Evolutionary conservation across 2,113 vertebrate genomes (phyloP), one percentile per base, ranked within the genome.

Genomic region (Eonycteris spelaea): DNA sequence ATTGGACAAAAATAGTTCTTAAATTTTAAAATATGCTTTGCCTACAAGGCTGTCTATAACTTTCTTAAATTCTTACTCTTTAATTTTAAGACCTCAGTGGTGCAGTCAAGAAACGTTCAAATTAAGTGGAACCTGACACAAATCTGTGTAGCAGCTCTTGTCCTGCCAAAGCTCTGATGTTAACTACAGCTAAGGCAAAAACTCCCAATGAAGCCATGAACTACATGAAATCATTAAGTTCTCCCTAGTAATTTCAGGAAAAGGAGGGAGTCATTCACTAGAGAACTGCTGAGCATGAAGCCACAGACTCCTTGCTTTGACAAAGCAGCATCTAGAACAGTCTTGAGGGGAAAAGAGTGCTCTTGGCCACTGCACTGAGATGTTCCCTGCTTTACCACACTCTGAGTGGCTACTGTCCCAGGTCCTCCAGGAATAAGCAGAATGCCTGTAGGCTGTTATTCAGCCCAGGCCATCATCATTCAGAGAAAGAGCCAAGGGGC

Each of bases 221-320:
- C 48, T 43, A 43, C 90, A 70, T 5, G 30, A 77, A 80, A 80
- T 63, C 35, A 75, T 9, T 40, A 40, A 68, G 26, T 15, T 73
- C 63, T 84, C 40, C 71, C 67, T 65, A 14, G 14, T 33, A 82
- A 28, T 35, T 40, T 24, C 26, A 75, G 38, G 70, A 22, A 45
- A 65, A 43, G 30, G 83, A 91, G 91, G 79, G 95, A 78, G 80
- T 68, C 79, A 95, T 70, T 84, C 90, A 97, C 93, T 98, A 98
- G 98, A 98, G 96, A 98, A 98, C 98, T 98, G 43, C 43, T n/a
- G 35, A 74, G 22, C 73, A 86, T 9, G 28, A 71, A 92, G 74
- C 16, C 67, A 59, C n/a, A 21, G 48, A 43, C 3, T 48, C 18
- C 28, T 63, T 26, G 11, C 57, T 93, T 57, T 70, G 30, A 40